Evolutionary conservation across 2,113 vertebrate species (phyloP).

Genomic region (Ageneiosus marmoratus): DNA sequence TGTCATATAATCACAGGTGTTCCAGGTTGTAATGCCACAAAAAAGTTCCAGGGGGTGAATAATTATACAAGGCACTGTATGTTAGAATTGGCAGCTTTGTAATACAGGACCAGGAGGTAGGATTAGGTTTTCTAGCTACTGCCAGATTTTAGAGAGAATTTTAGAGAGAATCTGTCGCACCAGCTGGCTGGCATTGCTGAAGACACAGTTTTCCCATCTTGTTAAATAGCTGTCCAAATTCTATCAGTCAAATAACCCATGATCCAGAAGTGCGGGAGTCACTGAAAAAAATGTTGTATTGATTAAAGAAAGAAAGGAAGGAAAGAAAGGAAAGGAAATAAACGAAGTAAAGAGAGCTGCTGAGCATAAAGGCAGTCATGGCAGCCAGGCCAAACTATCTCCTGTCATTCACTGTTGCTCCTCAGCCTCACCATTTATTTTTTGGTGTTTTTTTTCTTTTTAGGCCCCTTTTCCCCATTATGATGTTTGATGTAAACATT

Average conservation of each 20-base stretch:
- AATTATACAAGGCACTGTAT: background rate
- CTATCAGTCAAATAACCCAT: background rate
- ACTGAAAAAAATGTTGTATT: background rate
- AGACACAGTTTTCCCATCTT: constrained; percentile 22
- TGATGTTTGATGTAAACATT: too few relatives aligned
- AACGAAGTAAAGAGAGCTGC: too few relatives aligned
- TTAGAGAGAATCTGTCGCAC: constrained; percentile 9
- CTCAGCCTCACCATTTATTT: too few relatives aligned
- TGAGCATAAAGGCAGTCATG: too few relatives aligned
- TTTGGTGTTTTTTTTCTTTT: too few relatives aligned
- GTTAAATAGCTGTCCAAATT: constrained; percentile 19
- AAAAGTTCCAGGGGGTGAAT: background rate
- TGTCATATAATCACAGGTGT: background rate
- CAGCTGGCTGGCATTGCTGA: background rate
- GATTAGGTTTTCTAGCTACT: background rate
- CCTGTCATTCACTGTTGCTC: background rate
- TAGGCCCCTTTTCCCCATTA: too few relatives aligned
- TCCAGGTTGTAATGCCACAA: background rate
- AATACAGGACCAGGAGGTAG: constrained; percentile 10
- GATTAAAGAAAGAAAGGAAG: background rate
- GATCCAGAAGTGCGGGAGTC: constrained; percentile 8
- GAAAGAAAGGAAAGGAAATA: too few relatives aligned
- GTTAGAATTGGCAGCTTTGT: constrained; percentile 2
- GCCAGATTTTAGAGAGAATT: constrained; percentile 15
- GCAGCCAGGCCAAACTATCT: background rate